These are phyloP conservation scores for Zygothrica quintamaculata DNA, from an alignment of 2,888 invertebrate species.

Conservation along the genomic window DNA sequence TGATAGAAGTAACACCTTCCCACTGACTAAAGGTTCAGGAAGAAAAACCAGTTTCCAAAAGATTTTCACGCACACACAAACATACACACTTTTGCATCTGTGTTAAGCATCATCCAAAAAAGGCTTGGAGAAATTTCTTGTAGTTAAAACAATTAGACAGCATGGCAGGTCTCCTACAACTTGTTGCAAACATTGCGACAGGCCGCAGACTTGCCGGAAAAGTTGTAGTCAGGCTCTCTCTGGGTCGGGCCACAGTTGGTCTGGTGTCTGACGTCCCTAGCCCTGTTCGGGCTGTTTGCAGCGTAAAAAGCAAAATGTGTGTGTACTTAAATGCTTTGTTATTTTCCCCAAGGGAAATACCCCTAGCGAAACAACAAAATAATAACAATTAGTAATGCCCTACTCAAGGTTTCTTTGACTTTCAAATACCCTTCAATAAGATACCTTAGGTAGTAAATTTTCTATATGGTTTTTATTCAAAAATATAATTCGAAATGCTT, in stretches of 20 bases:
- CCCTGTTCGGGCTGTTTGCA: slow-evolving; percentile 28
- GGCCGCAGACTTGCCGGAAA: slow-evolving; percentile 32
- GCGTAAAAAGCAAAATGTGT: slow-evolving; percentile 58
- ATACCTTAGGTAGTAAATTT: background rate
- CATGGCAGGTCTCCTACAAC: slow-evolving; percentile 50
- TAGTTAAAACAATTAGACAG: slow-evolving; percentile 71
- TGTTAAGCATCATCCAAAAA: slow-evolving; percentile 44
- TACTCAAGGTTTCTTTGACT: background rate
- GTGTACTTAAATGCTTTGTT: slow-evolving; percentile 56
- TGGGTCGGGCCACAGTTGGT: background rate
- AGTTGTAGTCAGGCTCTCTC: slow-evolving; percentile 17
- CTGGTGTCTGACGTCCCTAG: slow-evolving; percentile 22
- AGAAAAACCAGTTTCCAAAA: slow-evolving; percentile 53
- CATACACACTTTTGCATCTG: slow-evolving; percentile 18
- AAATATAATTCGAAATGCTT: too few species aligned
- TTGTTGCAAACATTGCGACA: slow-evolving; percentile 53
- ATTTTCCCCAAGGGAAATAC: slow-evolving; percentile 37
- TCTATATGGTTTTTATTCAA: too few species aligned
- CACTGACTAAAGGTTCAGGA: background rate
- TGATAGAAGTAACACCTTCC: background rate
- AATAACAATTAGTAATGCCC: background rate
- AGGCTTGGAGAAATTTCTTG: slow-evolving; percentile 66
- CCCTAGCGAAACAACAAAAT: slow-evolving; percentile 28
- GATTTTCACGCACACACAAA: slow-evolving; percentile 13
- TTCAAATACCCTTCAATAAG: slow-evolving; percentile 9